A percentile compares a stretch with the other conserved stretches of the same genome.
These are phyloP conservation scores for Polypterus senegalus DNA, from an alignment of 2,113 vertebrate species.

Conservation along the genomic window DNA sequence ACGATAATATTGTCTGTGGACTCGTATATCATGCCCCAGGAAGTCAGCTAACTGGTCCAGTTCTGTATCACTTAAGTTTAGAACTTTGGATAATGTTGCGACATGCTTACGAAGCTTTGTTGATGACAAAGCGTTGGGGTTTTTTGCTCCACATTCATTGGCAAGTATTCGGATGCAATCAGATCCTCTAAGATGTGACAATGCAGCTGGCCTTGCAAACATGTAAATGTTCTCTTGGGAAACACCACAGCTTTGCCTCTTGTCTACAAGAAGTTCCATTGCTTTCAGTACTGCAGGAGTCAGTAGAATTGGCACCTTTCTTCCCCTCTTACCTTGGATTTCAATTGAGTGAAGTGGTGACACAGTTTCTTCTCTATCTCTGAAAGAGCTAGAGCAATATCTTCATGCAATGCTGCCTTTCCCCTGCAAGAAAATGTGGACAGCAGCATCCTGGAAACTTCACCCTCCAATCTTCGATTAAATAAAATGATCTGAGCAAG, in stretches of 20 bases:
- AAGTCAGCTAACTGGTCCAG: conserved; percentile 18
- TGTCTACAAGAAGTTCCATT: conserved; percentile 22
- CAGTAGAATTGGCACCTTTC: conserved; percentile 20
- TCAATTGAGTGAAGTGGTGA: conserved; percentile 20
- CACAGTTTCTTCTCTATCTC: conserved; percentile 21
- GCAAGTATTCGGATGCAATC: conserved; percentile 8
- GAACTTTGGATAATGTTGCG: conserved; percentile 12
- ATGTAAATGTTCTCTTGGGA: conserved; percentile 15
- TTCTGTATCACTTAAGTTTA: conserved; percentile 16
- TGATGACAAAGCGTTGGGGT: conserved; percentile 8
- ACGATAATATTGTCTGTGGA: conserved; percentile 12
- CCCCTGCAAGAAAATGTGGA: conserved; percentile 14
- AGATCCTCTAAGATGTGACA: not conserved
- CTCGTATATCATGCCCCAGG: conserved; percentile 17
- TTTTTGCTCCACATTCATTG: conserved; percentile 6
- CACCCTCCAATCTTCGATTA: conserved; percentile 18
- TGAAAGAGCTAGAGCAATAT: conserved; percentile 15
- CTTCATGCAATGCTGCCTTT: conserved; percentile 2
- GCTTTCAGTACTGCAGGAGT: conserved; percentile 22
- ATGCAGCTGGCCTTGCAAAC: conserved; percentile 12
- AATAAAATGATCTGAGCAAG: conserved; percentile 26
- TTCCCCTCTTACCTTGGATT: conserved; percentile 21
- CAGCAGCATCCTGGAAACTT: conserved; percentile 23
- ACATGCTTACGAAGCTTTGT: conserved; percentile 15
- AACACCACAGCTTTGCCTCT: conserved; percentile 18